Evolutionary conservation across 2,888 invertebrate species (phyloP).

Genomic region (Alentia gelatinosa): DNA sequence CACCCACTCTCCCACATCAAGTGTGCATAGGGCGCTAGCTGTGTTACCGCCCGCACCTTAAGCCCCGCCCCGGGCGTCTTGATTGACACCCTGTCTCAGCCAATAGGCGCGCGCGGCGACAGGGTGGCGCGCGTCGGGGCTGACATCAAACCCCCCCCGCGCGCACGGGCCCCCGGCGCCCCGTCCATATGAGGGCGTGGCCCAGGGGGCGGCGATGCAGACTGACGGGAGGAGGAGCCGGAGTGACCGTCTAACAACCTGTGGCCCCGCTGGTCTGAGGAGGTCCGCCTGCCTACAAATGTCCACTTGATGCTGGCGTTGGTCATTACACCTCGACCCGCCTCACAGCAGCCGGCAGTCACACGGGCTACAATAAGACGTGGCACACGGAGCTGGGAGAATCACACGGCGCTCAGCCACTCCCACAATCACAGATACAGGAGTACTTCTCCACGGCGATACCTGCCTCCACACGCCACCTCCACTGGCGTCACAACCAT

Average conservation of each 20-base stretch:
- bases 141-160: slow-evolving; percentile 3
- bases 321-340: neutral
- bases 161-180: neutral
- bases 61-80: slow-evolving; percentile 35
- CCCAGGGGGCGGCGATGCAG: neutral
- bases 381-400: neutral
- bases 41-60: neutral
- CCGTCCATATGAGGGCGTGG: slow-evolving; percentile 24
- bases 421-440: neutral
- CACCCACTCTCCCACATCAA: no score
- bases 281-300: neutral
- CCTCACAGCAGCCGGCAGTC: neutral
- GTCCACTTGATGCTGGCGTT: neutral
- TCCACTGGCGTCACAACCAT: neutral
- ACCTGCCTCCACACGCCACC: neutral
- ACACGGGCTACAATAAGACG: neutral
- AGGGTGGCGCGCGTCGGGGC: neutral
- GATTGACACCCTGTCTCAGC: slow-evolving; percentile 54
- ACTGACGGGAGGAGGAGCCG: neutral
- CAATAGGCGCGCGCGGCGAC: slow-evolving; percentile 21
- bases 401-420: neutral
- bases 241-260: neutral
- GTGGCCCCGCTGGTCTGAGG: neutral
- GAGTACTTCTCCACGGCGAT: neutral
- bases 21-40: neutral